These are phyloP conservation scores for Micronycteris hirsuta DNA, from an alignment of 2,113 vertebrate species.

Conservation along the genomic window DNA sequence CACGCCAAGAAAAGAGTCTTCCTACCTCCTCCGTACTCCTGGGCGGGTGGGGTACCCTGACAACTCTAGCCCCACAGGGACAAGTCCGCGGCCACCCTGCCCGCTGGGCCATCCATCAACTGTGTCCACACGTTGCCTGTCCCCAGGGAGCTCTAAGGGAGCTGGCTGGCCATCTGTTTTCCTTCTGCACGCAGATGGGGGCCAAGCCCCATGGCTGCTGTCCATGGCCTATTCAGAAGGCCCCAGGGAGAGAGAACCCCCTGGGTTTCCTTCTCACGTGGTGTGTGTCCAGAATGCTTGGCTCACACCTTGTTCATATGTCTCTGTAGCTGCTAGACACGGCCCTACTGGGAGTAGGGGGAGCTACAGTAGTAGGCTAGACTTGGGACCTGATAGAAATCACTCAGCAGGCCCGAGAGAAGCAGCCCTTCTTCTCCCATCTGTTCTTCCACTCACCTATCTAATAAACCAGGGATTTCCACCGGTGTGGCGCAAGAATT, in stretches of 20 bases:
- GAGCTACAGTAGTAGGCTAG: neutral
- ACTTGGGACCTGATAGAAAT: neutral
- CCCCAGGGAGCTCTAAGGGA: constrained; percentile 10
- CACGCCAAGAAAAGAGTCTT: constrained; percentile 54
- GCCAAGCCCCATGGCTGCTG: neutral
- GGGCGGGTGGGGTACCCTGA: neutral
- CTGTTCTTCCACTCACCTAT: neutral
- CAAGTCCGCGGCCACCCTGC: constrained; percentile 28
- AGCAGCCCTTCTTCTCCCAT: neutral
- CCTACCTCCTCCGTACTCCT: neutral
- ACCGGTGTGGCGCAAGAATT: too few relatives aligned
- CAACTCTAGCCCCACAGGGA: constrained; percentile 13
- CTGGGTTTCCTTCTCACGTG: constrained; percentile 10
- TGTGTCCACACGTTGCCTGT: constrained; percentile 43
- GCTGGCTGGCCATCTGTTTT: constrained; percentile 50
- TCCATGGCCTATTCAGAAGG: constrained; percentile 9
- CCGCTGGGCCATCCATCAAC: constrained; percentile 42
- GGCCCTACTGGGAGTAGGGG: neutral
- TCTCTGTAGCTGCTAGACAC: neutral
- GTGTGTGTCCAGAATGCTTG: neutral
- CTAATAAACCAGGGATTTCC: neutral
- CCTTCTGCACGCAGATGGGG: constrained; percentile 6
- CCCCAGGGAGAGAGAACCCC: constrained; percentile 1
- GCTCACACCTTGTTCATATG: neutral
- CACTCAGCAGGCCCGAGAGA: neutral